A percentile compares a stretch with the other conserved stretches of the same genome.
phyloP scores from a whole-genome alignment of 1,140 invertebrate species.

The Ladona fulva region DNA sequence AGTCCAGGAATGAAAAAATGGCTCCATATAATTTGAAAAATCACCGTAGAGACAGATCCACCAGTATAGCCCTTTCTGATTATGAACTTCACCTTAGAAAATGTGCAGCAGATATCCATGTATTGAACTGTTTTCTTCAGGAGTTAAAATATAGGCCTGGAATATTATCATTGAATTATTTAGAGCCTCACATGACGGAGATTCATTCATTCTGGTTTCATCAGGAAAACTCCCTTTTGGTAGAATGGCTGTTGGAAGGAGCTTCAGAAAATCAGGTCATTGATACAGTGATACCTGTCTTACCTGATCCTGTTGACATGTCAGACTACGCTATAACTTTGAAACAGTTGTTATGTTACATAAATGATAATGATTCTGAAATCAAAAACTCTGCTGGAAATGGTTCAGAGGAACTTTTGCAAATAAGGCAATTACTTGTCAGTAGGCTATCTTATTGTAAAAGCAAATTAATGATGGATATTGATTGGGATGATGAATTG shows the following conservation, averaged over 20 bases:
- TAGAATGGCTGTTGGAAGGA: not conserved
- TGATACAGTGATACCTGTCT: not conserved
- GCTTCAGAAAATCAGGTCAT: not conserved
- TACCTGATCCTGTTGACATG: not conserved
- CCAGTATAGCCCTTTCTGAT: not conserved
- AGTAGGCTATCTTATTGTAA: not conserved
- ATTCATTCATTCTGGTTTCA: not conserved
- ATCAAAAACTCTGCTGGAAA: not conserved
- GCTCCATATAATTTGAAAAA: constrained; percentile 19
- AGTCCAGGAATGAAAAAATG: constrained; percentile 33
- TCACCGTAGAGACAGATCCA: constrained; percentile 12
- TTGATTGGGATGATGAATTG: no score
- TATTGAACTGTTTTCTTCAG: not conserved
- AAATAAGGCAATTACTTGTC: not conserved
- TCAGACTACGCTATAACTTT: not conserved
- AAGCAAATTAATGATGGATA: not conserved
- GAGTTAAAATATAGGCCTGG: no score
- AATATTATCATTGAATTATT: not conserved
- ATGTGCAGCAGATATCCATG: not conserved
- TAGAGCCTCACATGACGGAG: not conserved
- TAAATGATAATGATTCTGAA: not conserved
- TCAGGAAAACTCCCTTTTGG: not conserved
- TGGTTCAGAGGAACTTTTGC: not conserved
- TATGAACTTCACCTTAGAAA: not conserved
- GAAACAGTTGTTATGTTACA: not conserved